Conservation (phyloP, 2,113 vertebrate genomes). For the Hucho hucho region DNA sequence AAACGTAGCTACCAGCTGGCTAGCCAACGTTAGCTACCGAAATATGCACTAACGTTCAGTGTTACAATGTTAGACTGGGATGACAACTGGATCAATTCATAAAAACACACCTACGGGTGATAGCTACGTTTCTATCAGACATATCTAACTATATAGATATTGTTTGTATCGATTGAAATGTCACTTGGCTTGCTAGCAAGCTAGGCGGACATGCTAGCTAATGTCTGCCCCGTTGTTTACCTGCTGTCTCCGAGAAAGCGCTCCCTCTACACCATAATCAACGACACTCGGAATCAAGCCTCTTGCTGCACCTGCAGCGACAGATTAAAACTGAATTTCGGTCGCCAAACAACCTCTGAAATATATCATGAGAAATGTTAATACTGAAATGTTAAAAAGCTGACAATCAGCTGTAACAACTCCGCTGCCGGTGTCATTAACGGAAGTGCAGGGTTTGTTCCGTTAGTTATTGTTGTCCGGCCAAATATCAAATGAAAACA, state of each 20-base stretch:
- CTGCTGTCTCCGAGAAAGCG: conserved; percentile 61
- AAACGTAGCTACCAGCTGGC: too few species aligned
- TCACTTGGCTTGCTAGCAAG: background rate
- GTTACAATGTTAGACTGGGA: too few species aligned
- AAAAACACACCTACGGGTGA: too few species aligned
- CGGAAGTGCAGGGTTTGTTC: conserved; percentile 56
- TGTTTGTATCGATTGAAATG: too few species aligned
- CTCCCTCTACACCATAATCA: conserved; percentile 70
- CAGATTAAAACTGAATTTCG: background rate
- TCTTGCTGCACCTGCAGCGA: conserved; percentile 18
- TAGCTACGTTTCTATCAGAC: too few species aligned
- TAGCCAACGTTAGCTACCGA: too few species aligned
- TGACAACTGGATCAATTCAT: too few species aligned
- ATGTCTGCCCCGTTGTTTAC: conserved; percentile 39
- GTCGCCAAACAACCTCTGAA: background rate
- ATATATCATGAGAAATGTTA: background rate
- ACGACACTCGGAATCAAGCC: conserved; percentile 31
- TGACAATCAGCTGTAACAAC: conserved; percentile 62
- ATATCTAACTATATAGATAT: too few species aligned
- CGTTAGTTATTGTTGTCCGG: conserved; percentile 11
- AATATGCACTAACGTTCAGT: too few species aligned
- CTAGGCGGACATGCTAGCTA: background rate
- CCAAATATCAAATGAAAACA: background rate
- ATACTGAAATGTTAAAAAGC: conserved; percentile 22
- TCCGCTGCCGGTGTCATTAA: conserved; percentile 60